Base-by-base conservation (phyloP, 1,140 invertebrate species). In the Cherax destructor region DNA sequence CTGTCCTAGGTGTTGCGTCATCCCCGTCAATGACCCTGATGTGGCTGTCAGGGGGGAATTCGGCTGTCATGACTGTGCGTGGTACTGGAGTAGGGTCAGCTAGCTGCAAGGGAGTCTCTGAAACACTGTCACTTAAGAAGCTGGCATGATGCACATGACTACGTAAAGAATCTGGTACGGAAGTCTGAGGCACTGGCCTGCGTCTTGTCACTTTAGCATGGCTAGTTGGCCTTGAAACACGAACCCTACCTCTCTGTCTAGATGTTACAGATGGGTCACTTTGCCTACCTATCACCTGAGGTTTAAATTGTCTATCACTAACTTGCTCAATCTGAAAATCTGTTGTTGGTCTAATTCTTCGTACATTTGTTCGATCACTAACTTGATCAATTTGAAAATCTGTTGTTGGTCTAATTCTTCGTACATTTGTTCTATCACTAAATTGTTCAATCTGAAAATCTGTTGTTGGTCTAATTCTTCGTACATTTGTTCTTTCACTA, bases 1-100 rank as follows among this genome's bases (percentile, higher is more conserved):
- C 13, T 21, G n/a, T 30, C 74, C 72, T 78, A 69, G 86, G 6
- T 52, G 56, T 87, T 16, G 47, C 78, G 50, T 78, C 59, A 83
- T 30, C 83, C 83, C 41, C 83, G 76, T 91, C 89, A 91, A 79
- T 61, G 61, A 91, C 81, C 56, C 74, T 91, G 89, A 85, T 85
- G 81, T 80, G 50, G 83, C 89, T 91, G 89, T 91, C 89, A 91
- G 89, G 49, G 83, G 89, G 89, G 81, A 91, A 85, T 79, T 85
- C 41, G n/a, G 88, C 72, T 77, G 88, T 90, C 88, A 90, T 49
- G 77, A 86, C 59, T 80, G 83, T 85, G 52, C 83, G 83, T 47
- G 89, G 89, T 41, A 83, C 21, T 74, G 49, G 88, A 24, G 72
- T 77, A 65, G 83, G 88, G 80, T 90, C 81, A 41, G n/a, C 16